A percentile compares a stretch with the other conserved stretches of the same genome.
These are phyloP conservation scores for Parapristionchus giblindavisi DNA, from an alignment of 2,888 invertebrate genomes.

Conservation along the genomic window DNA sequence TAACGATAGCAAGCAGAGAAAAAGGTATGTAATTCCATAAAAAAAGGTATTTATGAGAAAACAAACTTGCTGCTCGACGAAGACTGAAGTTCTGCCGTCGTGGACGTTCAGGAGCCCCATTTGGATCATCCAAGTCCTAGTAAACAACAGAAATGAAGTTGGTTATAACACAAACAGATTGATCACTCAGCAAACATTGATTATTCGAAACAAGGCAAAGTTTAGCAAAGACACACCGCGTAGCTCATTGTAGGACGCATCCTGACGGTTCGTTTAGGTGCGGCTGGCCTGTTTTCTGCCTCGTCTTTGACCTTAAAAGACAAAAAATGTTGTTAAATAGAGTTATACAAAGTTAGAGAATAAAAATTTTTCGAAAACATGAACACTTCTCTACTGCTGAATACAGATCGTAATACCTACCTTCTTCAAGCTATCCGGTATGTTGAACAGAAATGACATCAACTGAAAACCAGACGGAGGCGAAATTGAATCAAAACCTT, in stretches of 20 bases:
- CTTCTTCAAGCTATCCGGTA: slow-evolving; percentile 30
- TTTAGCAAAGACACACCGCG: too few species aligned
- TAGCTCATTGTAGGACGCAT: slow-evolving; percentile 5
- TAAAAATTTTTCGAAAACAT: not conserved
- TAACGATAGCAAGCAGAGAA: too few species aligned
- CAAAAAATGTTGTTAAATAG: not conserved
- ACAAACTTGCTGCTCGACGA: slow-evolving; percentile 19
- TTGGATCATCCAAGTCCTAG: slow-evolving; percentile 33
- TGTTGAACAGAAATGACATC: slow-evolving; percentile 25
- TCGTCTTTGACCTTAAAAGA: not conserved
- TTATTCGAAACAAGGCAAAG: too few species aligned
- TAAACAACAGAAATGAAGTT: too few species aligned
- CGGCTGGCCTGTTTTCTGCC: not conserved
- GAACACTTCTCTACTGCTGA: not conserved
- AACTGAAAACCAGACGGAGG: too few species aligned
- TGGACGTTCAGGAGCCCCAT: slow-evolving; percentile 21
- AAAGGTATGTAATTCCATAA: too few species aligned
- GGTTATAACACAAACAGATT: too few species aligned
- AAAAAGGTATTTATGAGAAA: too few species aligned
- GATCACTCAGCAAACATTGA: too few species aligned
- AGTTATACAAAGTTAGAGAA: not conserved
- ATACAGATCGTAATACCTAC: not conserved
- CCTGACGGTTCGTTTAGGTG: not conserved
- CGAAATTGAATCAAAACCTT: too few species aligned
- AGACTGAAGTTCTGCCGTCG: slow-evolving; percentile 13